Evolutionary conservation across 2,797 vertebrate genomes (phyloP), one percentile per base, ranked within the genome.

Genomic region (Cyclura pinguis): DNA sequence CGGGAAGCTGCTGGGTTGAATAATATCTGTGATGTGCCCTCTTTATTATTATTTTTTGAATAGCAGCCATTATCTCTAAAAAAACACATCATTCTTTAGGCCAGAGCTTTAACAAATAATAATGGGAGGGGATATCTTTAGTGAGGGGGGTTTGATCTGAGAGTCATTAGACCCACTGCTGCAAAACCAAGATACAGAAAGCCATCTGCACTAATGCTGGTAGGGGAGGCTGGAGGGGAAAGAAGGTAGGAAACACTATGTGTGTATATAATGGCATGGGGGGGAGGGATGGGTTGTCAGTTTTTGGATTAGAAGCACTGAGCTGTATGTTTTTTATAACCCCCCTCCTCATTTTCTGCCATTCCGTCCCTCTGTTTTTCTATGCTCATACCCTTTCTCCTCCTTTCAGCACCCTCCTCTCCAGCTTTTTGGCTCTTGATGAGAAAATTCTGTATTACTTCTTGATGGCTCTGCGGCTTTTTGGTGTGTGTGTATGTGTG

Each of bases 131-230:
- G 96, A 97, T 97, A 97, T 97, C 92, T 96, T 89, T 97, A 95
- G 95, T 13, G 91, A 97, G 97, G 97, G 77, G 97, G 97, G 94
- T 96, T 96, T 96, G 95, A 94, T 95, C 96, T 88, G 92, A 95
- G 94, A 96, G 96, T 97, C 97, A 97, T 97, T 97, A 98, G 96
- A 96, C 97, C 97, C 96, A 97, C 96, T 97, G 97, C 97, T 98
- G 97, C 97, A 98, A 97, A 97, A 97, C 96, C 95, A 97, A 98
- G 97, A 98, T 98, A 98, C 90, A 96, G 96, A 97, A 97, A 97
- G 96, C 97, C 95, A 96, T 96, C 97, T 91, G 96, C 96, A 96
- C 94, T 96, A 96, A 97, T 95, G 96, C 97, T 94, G 95, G 95
- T 94, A 94, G 94, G 95, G 93, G 96, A 96, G 93, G 94, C 95